Conservation (phyloP, 92 coral and sea anemone species). For the Phenganax marumi region DNA sequence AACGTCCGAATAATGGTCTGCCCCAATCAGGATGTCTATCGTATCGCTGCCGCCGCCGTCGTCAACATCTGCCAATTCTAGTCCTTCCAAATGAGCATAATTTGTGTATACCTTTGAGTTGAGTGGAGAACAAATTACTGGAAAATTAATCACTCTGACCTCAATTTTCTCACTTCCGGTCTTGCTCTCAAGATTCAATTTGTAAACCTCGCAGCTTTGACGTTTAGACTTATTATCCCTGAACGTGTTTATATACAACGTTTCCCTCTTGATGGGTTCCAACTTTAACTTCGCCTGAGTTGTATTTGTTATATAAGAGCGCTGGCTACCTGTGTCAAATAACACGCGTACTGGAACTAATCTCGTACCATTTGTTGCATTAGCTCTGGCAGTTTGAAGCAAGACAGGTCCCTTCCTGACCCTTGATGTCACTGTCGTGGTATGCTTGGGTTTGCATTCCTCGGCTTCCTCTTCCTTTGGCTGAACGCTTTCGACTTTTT, state of each 20-base stretch:
- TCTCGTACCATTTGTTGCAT: constrained; percentile 27
- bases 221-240: constrained; percentile 24
- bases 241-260: constrained; percentile 26
- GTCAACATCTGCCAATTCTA: constrained; percentile 57
- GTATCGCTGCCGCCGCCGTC: constrained; percentile 1
- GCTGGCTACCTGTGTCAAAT: constrained; percentile 36
- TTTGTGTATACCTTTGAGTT: constrained; percentile 14
- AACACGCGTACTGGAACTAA: constrained; percentile 29
- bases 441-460: constrained; percentile 55
- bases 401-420: constrained; percentile 14
- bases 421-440: constrained; percentile 6
- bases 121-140: constrained; percentile 19
- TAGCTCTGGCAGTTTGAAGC: constrained; percentile 63
- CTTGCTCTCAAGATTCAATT: neutral
- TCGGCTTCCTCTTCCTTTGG: neutral
- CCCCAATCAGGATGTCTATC: constrained; percentile 26
- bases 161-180: neutral
- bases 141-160: constrained; percentile 10
- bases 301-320: constrained; percentile 16
- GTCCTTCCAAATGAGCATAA: constrained; percentile 54
- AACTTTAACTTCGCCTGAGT: neutral
- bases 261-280: neutral
- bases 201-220: constrained; percentile 19
- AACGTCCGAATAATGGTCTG: constrained; percentile 30
- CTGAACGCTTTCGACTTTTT: neutral